Base-by-base conservation (phyloP, 2,113 vertebrate genomes). In the Lophotis ruficrista region DNA sequence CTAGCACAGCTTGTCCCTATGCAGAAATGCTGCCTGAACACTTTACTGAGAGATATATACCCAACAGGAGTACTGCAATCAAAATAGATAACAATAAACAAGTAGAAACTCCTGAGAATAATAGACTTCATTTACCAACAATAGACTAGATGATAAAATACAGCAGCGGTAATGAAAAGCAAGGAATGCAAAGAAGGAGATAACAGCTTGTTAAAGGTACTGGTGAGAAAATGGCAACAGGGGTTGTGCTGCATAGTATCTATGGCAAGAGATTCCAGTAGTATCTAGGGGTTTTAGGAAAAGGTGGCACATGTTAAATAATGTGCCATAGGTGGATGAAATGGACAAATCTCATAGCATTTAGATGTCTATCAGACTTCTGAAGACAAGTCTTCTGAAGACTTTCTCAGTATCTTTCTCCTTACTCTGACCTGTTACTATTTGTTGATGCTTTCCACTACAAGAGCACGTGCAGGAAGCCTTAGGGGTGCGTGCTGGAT, bases 1-100 rank as follows among this genome's bases (percentile, higher is more conserved):
- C 19, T 82, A 54, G 24, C 8, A 7, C 5, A 58, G 28, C 28
- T 87, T 58, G 12, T 58, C 6, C 17, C 50, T 45, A 9, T 27
- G 30, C 24, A 96, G 93, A 94, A 95, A 93, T 61, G 50, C 10
- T 68, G 51, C 41, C 90, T 91, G 89, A 94, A 89, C 93, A 79
- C 75, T 95, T 95, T 92, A 87, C 79, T 89, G 33, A 51, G 51
- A 78, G 89, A 80, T 87, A 91, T 41, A 83, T 89, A 90, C n/a
- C 24, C 77, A 96, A 18, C 37, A 28, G 64, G 91, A 96, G 78
- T 86, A 38, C 21, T 84, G 33, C 58, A 73, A 45, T 92, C 80
- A 88, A 93, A 97, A 83, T 50, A 53, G 65, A 72, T 90, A 66
- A 33, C 19, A 23, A 27, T 70, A 94, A 95, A 87, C 19, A 92